Base-by-base conservation (phyloP, 2,113 vertebrate species). In the Alligator mississippiensis region DNA sequence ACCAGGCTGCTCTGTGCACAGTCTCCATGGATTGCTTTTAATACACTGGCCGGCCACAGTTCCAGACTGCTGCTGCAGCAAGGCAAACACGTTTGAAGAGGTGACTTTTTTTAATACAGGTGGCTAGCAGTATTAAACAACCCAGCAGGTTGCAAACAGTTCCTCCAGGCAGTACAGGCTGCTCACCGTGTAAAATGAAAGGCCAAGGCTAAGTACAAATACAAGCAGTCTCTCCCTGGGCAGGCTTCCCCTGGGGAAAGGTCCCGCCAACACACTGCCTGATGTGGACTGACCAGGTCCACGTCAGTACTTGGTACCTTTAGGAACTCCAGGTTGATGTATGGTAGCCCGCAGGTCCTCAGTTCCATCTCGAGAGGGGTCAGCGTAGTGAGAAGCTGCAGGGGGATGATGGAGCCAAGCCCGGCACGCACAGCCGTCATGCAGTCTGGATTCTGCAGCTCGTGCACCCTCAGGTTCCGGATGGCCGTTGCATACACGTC, bases 321-420 rank as follows among this genome's bases (percentile, higher is more conserved):
- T 54, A 99, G 98, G 91, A 99, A 99, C 97, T 99, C 99, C 94
- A 99, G 98, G 98, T 99, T 99, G 96, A 99, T 99, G 97, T 98
- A 98, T 0, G 99, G 99, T 86, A 99, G 98, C 72, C 99, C 99
- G 2, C 99, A 99, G 3, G 99, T 99, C 80, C 99, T 98, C 88
- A 99, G 98, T 97, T 99, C 99, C 98, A 99, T 98, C 98, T 99
- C 99, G 11, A 98, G 97, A 0, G 99, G 99, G 66, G 98, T 99
- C 92, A 99, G 98, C 0, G 98, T 98, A 80, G 99, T 99, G 27
- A 99, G 98, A 12, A 99, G 98, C 98, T 99, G 99, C 96, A 99
- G 97, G n/a, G 99, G 99, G 54, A 99, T 99, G 96, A 99, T 99
- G 66, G 99, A 98, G 74, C 98, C 98, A 22, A 99, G 98, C 0